Evolutionary conservation across 2,888 invertebrate species (phyloP).

Genomic region (Gymnosoma rotundatum): DNA sequence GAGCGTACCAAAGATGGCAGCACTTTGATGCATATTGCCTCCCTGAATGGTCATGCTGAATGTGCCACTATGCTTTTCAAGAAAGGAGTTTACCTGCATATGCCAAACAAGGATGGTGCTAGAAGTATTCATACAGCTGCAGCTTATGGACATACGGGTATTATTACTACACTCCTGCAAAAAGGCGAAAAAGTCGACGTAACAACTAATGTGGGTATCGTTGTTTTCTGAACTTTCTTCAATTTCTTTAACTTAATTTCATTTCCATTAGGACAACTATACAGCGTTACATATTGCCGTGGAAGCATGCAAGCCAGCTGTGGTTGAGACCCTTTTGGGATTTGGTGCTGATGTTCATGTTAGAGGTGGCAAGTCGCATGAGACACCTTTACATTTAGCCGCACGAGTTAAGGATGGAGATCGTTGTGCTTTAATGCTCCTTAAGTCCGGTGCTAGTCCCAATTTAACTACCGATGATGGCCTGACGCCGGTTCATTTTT

Average conservation of each 20-base stretch:
- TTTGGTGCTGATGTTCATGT: constrained; percentile 99
- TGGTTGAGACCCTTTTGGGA: constrained; percentile 97
- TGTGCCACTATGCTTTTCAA: constrained; percentile 99
- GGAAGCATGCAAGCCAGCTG: constrained; percentile 95
- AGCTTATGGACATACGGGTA: constrained; percentile 97
- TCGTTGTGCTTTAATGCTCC: constrained; percentile 96
- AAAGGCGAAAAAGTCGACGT: constrained; percentile 98
- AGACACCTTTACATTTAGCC: constrained; percentile 99
- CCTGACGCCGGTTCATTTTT: constrained; percentile 98
- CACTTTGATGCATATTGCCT: constrained; percentile 99
- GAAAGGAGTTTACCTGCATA: constrained; percentile 98
- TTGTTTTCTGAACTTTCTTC: not conserved
- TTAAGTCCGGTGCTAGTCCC: constrained; percentile 98
- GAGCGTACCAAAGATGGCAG: constrained; percentile 99
- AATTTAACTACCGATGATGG: constrained; percentile 98
- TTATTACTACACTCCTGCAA: constrained; percentile 96
- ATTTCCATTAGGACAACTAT: constrained; percentile 91
- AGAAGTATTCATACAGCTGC: constrained; percentile 99
- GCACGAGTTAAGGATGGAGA: constrained; percentile 95
- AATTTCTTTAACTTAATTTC: not conserved
- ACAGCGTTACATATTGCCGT: constrained; percentile 99
- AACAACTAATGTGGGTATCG: constrained; percentile 90
- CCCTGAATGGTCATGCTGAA: constrained; percentile 97
- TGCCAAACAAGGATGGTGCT: constrained; percentile 98
- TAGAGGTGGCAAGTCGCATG: constrained; percentile 92